phyloP scores from a whole-genome alignment of 1,140 invertebrate species.

The Papilio polyxenes region DNA sequence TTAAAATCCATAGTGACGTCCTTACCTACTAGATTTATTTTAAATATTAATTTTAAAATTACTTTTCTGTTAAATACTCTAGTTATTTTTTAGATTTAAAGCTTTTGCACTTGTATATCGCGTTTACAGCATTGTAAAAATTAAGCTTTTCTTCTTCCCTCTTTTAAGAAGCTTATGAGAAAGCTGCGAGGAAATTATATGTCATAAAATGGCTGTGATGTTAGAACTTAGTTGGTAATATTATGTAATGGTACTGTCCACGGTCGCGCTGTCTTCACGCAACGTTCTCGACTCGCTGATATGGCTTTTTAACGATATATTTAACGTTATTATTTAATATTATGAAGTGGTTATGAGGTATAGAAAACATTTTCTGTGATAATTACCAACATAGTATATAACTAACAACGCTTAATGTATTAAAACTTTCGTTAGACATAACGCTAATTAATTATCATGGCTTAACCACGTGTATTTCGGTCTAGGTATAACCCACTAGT shows the following conservation, averaged over 20 bases:
- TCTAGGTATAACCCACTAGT: too few species aligned
- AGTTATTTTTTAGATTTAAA: too few species aligned
- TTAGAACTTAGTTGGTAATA: not conserved
- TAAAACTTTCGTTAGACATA: too few species aligned
- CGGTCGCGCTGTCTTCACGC: not conserved
- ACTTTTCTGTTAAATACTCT: too few species aligned
- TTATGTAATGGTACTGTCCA: not conserved
- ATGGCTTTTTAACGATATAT: not conserved
- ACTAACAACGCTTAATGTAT: too few species aligned
- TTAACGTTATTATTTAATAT: not conserved
- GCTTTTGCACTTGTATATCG: not conserved
- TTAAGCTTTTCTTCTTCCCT: not conserved
- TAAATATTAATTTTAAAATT: too few species aligned
- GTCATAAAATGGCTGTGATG: not conserved
- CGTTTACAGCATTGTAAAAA: not conserved
- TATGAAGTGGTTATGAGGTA: not conserved
- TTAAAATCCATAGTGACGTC: too few species aligned
- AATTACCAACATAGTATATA: too few species aligned
- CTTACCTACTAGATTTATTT: too few species aligned
- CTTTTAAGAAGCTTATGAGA: constrained; percentile 14
- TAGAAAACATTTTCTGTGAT: too few species aligned
- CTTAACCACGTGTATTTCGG: too few species aligned
- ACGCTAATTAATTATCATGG: too few species aligned
- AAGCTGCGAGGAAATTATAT: constrained; percentile 3
- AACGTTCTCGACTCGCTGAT: not conserved